These are phyloP conservation scores for Leptopilina myrica DNA, from an alignment of 2,888 invertebrate species.

Conservation along the genomic window DNA sequence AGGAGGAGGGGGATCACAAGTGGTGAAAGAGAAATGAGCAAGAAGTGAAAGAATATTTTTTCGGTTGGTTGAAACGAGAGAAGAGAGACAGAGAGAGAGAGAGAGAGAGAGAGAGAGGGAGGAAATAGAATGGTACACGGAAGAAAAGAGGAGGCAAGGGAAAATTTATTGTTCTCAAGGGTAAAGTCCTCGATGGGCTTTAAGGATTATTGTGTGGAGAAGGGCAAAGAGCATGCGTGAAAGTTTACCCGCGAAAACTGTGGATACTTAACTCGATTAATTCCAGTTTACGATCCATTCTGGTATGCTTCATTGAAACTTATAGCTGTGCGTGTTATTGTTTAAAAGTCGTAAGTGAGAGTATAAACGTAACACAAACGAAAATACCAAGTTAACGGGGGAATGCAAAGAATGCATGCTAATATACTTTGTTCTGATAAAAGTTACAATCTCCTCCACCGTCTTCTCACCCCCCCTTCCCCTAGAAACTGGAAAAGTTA, in stretches of 20 bases:
- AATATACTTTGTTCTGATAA: conserved; percentile 34
- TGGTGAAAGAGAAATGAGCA: conserved; percentile 3
- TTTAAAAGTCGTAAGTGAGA: conserved; percentile 16
- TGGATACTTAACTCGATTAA: conserved; percentile 51
- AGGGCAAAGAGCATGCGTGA: conserved; percentile 41
- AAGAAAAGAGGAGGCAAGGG: conserved; percentile 44
- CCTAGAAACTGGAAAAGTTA: neutral
- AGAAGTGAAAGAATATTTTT: neutral
- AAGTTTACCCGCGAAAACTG: conserved; percentile 48
- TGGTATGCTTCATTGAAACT: conserved; percentile 53
- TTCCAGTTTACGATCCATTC: conserved; percentile 51
- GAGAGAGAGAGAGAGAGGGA: too few relatives aligned
- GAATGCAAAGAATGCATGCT: conserved; percentile 35
- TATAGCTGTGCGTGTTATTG: conserved; percentile 45
- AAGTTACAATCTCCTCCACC: neutral
- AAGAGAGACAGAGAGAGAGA: neutral
- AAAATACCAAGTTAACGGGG: conserved; percentile 23
- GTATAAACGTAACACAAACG: conserved; percentile 24
- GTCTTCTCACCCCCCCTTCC: too few relatives aligned
- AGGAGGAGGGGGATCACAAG: neutral
- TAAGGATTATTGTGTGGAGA: neutral
- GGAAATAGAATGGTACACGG: too few relatives aligned
- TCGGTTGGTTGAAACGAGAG: conserved; percentile 9
- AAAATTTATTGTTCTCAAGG: conserved; percentile 49
- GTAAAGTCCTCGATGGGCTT: conserved; percentile 28